Base-by-base conservation (phyloP, 2,888 invertebrate species). In the Diplazon laetatorius region DNA sequence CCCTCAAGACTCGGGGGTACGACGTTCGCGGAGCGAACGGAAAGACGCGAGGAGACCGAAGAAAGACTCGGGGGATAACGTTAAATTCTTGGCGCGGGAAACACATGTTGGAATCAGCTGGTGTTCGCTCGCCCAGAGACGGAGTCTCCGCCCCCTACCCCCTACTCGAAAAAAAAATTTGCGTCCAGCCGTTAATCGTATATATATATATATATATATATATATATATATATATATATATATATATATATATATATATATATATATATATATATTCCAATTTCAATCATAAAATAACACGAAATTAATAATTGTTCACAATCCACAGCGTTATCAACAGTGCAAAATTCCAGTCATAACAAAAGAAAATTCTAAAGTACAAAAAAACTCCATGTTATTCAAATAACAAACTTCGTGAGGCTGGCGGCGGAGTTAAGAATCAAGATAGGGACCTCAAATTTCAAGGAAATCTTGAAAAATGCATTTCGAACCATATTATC, bases 81-180 rank as follows among this genome's bases (percentile, higher is more conserved):
- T 80, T 50, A 66, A 86, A 83, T 30, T 85, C 85, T 69, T 42
- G 83, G 85, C 85, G 89, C 89, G 89, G 88, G 88, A 88, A 89
- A 85, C 89, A 89, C 89, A 89, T 89, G 89, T 85, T 82, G 69
- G 81, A 85, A 90, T 90, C 89, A 89, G 89, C 89, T 89, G 89
- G 88, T 90, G 86, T 84, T 86, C 88, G 85, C 80, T 63, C 73
- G 71, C 57, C 50, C 80, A 76, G 16, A 37, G 71, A 52, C 81
- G 80, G 18, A 22, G 55, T 14, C 44, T 25, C 10, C 42, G 44
- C 79, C 70, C 83, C 82, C 82, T 5, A 30, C 2, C 6, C 2
- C 30, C 6, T 30, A 30, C 30, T 6, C 30, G 30, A n/a, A n/a
- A n/a, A 83, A 86, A 87, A 87, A 82, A 82, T 80, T 83, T 80